A percentile compares a stretch with the other conserved stretches of the same genome.
Evolutionary conservation across 2,888 invertebrate genomes (phyloP).

Genomic region (Agrypnus murinus): DNA sequence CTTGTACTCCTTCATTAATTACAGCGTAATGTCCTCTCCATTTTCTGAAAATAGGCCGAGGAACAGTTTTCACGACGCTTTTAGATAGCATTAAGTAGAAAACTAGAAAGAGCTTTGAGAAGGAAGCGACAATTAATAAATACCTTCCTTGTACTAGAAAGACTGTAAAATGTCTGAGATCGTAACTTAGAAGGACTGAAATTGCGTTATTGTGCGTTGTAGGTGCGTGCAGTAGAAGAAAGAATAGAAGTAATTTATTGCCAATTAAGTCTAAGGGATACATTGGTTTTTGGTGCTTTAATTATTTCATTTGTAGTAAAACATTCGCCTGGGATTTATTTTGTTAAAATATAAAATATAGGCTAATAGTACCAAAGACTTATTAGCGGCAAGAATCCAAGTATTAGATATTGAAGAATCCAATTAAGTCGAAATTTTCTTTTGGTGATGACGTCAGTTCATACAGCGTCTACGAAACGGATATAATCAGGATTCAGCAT

Average conservation of each 20-base stretch:
- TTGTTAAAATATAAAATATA: too few species aligned
- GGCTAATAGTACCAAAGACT: too few species aligned
- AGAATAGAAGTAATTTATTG: not conserved
- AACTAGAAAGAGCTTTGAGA: not conserved
- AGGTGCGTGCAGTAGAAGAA: slow-evolving; percentile 1
- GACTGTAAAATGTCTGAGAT: not conserved
- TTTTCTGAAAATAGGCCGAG: not conserved
- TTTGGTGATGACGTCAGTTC: not conserved
- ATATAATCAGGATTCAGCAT: too few species aligned
- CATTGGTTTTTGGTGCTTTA: not conserved
- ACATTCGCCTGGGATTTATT: too few species aligned
- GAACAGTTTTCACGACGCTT: not conserved
- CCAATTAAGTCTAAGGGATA: not conserved
- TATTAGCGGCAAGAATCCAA: too few species aligned
- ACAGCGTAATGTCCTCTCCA: not conserved
- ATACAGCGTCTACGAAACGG: too few species aligned
- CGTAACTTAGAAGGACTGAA: slow-evolving; percentile 1
- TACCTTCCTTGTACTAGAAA: slow-evolving; percentile 1
- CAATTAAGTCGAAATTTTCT: not conserved
- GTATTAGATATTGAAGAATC: too few species aligned
- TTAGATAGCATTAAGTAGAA: not conserved
- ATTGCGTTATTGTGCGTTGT: slow-evolving; percentile 16
- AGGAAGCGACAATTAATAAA: slow-evolving; percentile 17
- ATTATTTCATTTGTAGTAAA: too few species aligned
- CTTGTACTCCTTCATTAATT: not conserved